Conservation (phyloP, 2,888 invertebrate species). For the Branchinecta sandiegonensis region DNA sequence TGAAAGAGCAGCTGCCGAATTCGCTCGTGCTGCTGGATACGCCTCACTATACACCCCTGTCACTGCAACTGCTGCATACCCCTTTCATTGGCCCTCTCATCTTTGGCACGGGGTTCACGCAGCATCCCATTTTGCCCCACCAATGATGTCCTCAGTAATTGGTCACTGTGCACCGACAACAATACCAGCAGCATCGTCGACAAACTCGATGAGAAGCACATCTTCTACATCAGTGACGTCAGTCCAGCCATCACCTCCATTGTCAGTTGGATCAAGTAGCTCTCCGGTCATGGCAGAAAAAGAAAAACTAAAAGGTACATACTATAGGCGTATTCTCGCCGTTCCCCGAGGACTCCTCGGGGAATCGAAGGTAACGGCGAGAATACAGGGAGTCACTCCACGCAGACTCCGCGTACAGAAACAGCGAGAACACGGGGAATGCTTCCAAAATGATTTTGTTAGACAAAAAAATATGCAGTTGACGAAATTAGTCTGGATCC, state of each 20-base stretch:
- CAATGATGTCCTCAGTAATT: not conserved
- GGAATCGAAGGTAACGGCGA: too few species aligned
- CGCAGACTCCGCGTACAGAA: too few species aligned
- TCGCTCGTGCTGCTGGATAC: conserved; percentile 79
- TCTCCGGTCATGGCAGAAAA: not conserved
- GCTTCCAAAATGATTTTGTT: too few species aligned
- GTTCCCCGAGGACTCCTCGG: too few species aligned
- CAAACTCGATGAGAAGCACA: not conserved
- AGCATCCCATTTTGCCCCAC: not conserved
- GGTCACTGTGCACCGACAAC: too few species aligned
- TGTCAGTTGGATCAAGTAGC: conserved; percentile 8
- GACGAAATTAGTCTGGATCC: too few species aligned
- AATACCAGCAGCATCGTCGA: too few species aligned
- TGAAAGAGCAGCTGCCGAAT: conserved; percentile 88
- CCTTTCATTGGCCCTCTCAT: conserved; percentile 21
- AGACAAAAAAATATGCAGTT: too few species aligned
- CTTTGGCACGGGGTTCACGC: conserved; percentile 21
- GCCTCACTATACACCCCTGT: conserved; percentile 54
- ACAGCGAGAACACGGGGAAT: too few species aligned
- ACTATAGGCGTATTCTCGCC: too few species aligned
- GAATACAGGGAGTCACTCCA: too few species aligned
- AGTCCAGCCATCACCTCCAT: not conserved
- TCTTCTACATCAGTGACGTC: not conserved
- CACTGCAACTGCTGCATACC: conserved; percentile 42
- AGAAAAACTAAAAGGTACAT: conserved; percentile 1